These are phyloP conservation scores for Cheiracanthium punctorium DNA, from an alignment of 2,888 invertebrate genomes.

Conservation along the genomic window DNA sequence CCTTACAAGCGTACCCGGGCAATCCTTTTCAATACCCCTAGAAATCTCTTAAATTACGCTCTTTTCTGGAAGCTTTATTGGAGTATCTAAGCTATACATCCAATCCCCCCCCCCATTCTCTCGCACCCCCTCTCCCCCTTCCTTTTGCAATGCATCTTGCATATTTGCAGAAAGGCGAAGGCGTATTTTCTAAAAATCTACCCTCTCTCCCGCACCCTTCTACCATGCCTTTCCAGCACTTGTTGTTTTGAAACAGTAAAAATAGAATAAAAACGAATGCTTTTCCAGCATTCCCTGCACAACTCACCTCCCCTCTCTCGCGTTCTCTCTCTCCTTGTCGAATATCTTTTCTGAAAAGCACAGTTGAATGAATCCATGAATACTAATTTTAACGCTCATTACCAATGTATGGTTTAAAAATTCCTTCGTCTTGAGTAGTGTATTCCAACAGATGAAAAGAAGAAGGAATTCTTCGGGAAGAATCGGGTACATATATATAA, in stretches of 20 bases:
- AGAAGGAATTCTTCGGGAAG: neutral
- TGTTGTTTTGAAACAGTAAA: constrained; percentile 4
- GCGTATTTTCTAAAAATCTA: neutral
- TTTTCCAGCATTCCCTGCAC: neutral
- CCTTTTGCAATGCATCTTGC: neutral
- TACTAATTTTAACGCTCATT: constrained; percentile 70
- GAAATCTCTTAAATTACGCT: constrained; percentile 49
- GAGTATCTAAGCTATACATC: neutral
- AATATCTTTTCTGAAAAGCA: neutral
- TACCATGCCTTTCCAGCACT: neutral
- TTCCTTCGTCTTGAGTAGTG: constrained; percentile 45
- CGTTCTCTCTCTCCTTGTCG: neutral
- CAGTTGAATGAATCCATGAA: constrained; percentile 68
- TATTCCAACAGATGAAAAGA: constrained; percentile 37
- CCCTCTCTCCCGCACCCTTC: neutral
- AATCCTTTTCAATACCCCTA: neutral
- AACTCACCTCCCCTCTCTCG: neutral
- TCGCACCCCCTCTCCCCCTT: constrained; percentile 5
- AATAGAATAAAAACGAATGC: neutral
- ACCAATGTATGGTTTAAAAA: constrained; percentile 66
- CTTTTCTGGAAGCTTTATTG: constrained; percentile 41
- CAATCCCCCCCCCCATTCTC: constrained; percentile 11
- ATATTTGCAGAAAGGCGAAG: neutral
- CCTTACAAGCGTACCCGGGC: neutral
- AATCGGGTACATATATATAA: neutral